Base-by-base conservation (phyloP, 2,797 vertebrate species). In the Semotilus atromaculatus region DNA sequence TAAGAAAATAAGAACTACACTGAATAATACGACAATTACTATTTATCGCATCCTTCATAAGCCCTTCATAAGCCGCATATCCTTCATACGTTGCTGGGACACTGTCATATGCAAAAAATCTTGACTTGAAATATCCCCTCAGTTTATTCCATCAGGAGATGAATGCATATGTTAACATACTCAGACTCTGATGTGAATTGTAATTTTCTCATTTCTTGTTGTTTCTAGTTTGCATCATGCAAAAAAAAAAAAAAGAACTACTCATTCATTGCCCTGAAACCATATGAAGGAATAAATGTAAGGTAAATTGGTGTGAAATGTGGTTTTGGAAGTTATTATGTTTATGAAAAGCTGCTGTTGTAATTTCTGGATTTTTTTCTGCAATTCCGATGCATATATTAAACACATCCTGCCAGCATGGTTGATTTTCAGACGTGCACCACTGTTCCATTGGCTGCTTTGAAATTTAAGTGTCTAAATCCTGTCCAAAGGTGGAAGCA, bases 251-350 rank as follows among this genome's bases (percentile, higher is more conserved):
- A 34, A 67, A 38, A 10, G 18, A 19, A 16, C 31, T 21, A 9
- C 81, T 66, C 60, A 83, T 40, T 67, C 31, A 36, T 66, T 76
- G 34, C 82, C 82, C 74, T 55, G 18, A 77, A 84, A 70, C 64
- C 26, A 0, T 58, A 60, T 23, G 34, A 83, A 31, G 48, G 19
- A 77, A 68, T 68, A 77, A 67, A 68, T n/a, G 75, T 45, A 64
- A 72, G 31, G 75, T 78, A 72, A 78, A 79, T 84, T 84, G 82
- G 38, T 45, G 64, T 78, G 75, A 84, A 84, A 78, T 71, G 31
- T 48, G 62, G 43, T 83, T 79, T 19, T 11, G 60, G 76, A 31
- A 79, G 74, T 77, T 77, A 66, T 79, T 66, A 79, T 79, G 40
- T n/a, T 74, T 72, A 31, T 71, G 67, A 81, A 81, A 81, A 81